Base-by-base conservation (phyloP, 1,140 invertebrate genomes). In the Bombus superbus region DNA sequence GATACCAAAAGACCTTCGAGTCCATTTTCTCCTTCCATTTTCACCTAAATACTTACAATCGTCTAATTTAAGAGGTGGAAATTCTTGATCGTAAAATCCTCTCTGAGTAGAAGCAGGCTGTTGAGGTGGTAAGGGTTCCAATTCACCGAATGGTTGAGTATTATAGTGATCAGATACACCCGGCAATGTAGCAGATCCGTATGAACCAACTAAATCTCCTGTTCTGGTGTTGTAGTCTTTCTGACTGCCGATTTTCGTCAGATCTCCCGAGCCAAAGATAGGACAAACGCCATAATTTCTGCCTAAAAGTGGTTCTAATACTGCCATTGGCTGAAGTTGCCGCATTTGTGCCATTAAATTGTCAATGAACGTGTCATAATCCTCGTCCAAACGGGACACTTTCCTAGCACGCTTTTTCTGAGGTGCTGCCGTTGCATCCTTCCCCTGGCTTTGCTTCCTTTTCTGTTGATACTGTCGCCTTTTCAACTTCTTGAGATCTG, bases 21-120 rank as follows among this genome's bases (percentile, higher is more conserved):
- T 44, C 71, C 42, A 72, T 72, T 44, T n/a, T 15, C 11, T 74
- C 18, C 10, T 74, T 47, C 11, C 71, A 32, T 25, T 53, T 47
- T 25, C 2, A 47, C 1, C 32, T 11, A 81, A 47, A 73, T 15
- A n/a, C 94, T 90, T 83, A 94, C 94, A 95, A 88, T 97, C 97
- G 86, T 97, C 97, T 86, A 98, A 96, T 91, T 97, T 96, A 15
- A 98, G 96, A 44, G 98, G 97, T 44, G 97, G 97, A 94, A 99
- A 99, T 95, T 99, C 98, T 96, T 99, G 98, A 95, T 98, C 98
- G 91, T 99, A 99, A 93, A 98, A 99, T 8, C 98, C 98, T 93
- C 98, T 96, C 91, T 98, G 97, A n/a, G 97, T 98, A 6, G 97
- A 97, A 32, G 96, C 94, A 66, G 96, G 96, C 80, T 96, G 96